Conservation (phyloP, 2,797 vertebrate species). For the Sebastes paucispinis region DNA sequence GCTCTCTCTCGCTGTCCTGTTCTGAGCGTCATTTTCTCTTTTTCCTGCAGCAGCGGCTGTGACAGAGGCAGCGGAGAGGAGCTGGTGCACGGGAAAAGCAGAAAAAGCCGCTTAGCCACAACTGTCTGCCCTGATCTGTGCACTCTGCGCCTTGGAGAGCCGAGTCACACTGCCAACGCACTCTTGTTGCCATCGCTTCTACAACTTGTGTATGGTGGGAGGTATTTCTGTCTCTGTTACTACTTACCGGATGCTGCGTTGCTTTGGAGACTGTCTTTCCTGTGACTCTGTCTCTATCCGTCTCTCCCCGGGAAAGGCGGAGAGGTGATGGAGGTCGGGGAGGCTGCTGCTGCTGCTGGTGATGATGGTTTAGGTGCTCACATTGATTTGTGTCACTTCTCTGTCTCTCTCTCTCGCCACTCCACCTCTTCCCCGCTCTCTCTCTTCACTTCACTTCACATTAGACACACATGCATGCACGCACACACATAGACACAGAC, state of each 20-base stretch:
- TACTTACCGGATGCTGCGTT: slow-evolving; percentile 63
- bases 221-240: slow-evolving; percentile 19
- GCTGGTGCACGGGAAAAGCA: not conserved
- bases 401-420: slow-evolving; percentile 57
- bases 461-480: slow-evolving; percentile 73
- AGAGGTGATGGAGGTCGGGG: slow-evolving; percentile 69
- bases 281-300: slow-evolving; percentile 20
- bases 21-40: slow-evolving; percentile 2
- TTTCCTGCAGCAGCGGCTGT: slow-evolving; percentile 9
- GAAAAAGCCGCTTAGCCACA: slow-evolving; percentile 3
- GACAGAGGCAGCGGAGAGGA: slow-evolving; percentile 23
- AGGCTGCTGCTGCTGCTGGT: slow-evolving; percentile 49
- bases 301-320: slow-evolving; percentile 50
- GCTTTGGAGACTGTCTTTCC: slow-evolving; percentile 30
- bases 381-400: slow-evolving; percentile 78
- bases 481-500: slow-evolving; percentile 79
- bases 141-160: slow-evolving; percentile 21
- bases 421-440: slow-evolving; percentile 60
- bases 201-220: slow-evolving; percentile 35
- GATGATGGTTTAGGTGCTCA: slow-evolving; percentile 64
- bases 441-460: slow-evolving; percentile 71
- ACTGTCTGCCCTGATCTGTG: slow-evolving; percentile 24
- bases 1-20: slow-evolving; percentile 27
- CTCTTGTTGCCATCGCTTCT: slow-evolving; percentile 1
- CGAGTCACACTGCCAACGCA: slow-evolving; percentile 4